These are phyloP conservation scores for Epirrhoe tristata DNA, from an alignment of 2,888 invertebrate species.

Conservation along the genomic window DNA sequence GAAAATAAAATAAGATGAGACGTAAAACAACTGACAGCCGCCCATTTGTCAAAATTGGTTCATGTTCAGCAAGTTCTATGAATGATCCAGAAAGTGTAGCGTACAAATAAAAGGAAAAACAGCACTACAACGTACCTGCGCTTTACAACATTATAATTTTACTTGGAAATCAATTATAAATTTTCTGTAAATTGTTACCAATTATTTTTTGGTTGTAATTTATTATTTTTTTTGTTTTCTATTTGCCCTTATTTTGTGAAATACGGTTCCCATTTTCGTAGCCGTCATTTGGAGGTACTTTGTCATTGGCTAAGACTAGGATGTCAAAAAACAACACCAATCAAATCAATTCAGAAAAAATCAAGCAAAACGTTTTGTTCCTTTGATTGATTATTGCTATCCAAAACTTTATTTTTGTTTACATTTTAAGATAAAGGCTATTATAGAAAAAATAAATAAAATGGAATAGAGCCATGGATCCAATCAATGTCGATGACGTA, in stretches of 20 bases:
- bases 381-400: background rate
- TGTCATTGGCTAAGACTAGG: background rate
- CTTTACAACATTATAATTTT: slow-evolving; percentile 61
- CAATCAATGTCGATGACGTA: no score
- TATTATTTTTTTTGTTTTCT: slow-evolving; percentile 66
- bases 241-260: slow-evolving; percentile 46
- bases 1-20: slow-evolving; percentile 58
- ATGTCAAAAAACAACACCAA: background rate
- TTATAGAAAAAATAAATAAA: no score
- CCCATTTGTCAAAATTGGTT: slow-evolving; percentile 64
- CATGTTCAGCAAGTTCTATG: slow-evolving; percentile 17
- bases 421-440: no score
- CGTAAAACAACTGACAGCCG: slow-evolving; percentile 85
- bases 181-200: slow-evolving; percentile 64
- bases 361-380: background rate
- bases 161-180: slow-evolving; percentile 53
- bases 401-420: no score
- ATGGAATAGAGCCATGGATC: no score
- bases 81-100: slow-evolving; percentile 4
- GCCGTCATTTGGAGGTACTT: background rate
- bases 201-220: slow-evolving; percentile 58
- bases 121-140: slow-evolving; percentile 61
- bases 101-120: slow-evolving; percentile 13
- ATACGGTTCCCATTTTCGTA: background rate
- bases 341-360: background rate